These are phyloP conservation scores for Onchidella celtica DNA, from an alignment of 2,888 invertebrate species.

Conservation along the genomic window DNA sequence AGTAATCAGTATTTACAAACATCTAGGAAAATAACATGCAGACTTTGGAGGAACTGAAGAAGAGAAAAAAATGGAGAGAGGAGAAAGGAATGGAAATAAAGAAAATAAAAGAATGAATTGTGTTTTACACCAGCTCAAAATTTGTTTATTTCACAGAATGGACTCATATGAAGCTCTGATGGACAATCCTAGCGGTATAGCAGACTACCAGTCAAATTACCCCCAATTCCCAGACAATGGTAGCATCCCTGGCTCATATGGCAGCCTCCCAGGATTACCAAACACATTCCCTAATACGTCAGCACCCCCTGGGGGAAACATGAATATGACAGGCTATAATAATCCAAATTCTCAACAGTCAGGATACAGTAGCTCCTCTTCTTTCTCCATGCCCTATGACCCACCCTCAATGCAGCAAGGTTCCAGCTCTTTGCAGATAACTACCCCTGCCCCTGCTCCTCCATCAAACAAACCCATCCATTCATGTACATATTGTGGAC, in stretches of 20 bases:
- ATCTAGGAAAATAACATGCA: no score
- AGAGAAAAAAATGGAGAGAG: no score
- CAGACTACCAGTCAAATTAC: constrained; percentile 34
- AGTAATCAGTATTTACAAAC: no score
- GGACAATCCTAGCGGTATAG: constrained; percentile 15
- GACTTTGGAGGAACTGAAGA: no score
- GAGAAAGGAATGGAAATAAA: no score
- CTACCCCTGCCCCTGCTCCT: constrained; percentile 10
- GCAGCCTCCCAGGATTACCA: constrained; percentile 30
- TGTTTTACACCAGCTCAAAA: no score
- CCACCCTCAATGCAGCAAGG: constrained; percentile 38
- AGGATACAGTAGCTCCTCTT: constrained; percentile 26
- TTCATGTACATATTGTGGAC: constrained; percentile 52
- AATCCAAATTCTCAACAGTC: constrained; percentile 20
- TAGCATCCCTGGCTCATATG: constrained; percentile 23
- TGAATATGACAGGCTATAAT: constrained; percentile 29
- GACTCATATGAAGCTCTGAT: constrained; percentile 45
- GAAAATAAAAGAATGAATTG: no score
- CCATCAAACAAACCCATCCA: constrained; percentile 40
- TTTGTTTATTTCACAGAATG: no score
- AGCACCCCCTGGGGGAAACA: background rate
- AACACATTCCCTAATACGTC: constrained; percentile 30
- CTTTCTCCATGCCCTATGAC: constrained; percentile 48
- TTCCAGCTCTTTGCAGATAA: constrained; percentile 10
- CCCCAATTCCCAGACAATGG: constrained; percentile 37